A percentile compares a stretch with the other conserved stretches of the same genome.
These are phyloP conservation scores for Scomberomorus guttatus DNA, from an alignment of 2,797 vertebrate genomes.

Conservation along the genomic window DNA sequence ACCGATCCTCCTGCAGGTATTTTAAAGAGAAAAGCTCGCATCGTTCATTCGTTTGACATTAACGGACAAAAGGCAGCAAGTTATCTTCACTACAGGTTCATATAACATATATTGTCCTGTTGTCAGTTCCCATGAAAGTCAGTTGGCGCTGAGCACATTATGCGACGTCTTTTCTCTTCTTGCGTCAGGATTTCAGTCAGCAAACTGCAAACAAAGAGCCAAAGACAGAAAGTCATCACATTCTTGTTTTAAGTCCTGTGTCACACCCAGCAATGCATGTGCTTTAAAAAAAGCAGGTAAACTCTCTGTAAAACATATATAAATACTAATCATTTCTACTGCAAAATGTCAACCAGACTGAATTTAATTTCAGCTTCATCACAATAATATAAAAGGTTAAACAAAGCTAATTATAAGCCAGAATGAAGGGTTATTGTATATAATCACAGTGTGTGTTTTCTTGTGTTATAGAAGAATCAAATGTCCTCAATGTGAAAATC, in stretches of 20 bases:
- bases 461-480: neutral
- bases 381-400: neutral
- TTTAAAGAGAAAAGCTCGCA: neutral
- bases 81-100: neutral
- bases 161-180: conserved; percentile 47
- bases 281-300: too few species aligned
- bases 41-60: conserved; percentile 23
- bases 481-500: neutral
- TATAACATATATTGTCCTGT: neutral
- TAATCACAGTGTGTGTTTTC: too few species aligned
- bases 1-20: too few species aligned
- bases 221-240: conserved; percentile 33
- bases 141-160: conserved; percentile 45
- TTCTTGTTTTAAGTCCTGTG: conserved; percentile 22
- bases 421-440: too few species aligned
- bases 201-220: conserved; percentile 56
- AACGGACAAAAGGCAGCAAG: conserved; percentile 17
- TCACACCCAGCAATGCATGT: conserved; percentile 38
- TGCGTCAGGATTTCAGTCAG: conserved; percentile 69
- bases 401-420: neutral
- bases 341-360: neutral
- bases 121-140: conserved; percentile 67
- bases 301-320: too few species aligned
- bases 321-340: neutral
- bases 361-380: neutral